phyloP scores from a whole-genome alignment of 2,797 vertebrate genomes.

The Streptopelia turtur region DNA sequence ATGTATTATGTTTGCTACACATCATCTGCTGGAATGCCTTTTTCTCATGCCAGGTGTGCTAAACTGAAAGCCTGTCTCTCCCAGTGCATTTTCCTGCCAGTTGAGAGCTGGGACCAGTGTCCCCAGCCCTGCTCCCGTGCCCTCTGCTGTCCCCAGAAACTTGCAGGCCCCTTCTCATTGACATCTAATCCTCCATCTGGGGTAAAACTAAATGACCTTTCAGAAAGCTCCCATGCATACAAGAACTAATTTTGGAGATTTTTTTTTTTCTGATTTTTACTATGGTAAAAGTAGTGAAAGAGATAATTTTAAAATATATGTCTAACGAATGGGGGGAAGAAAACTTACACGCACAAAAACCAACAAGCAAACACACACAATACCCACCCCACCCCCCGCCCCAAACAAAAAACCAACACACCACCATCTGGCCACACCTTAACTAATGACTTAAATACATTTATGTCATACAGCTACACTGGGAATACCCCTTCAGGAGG shows the following conservation, averaged over 20 bases:
- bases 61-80: neutral
- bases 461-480: too few relatives aligned
- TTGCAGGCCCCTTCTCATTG: neutral
- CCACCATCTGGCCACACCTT: too few relatives aligned
- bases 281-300: neutral
- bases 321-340: neutral
- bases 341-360: neutral
- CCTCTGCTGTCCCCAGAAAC: neutral
- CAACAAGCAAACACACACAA: too few relatives aligned
- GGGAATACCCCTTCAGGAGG: neutral
- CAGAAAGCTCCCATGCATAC: neutral
- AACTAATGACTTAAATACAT: neutral
- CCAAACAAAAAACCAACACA: too few relatives aligned
- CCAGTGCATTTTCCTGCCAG: neutral
- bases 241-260: neutral
- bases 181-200: neutral
- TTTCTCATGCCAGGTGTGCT: neutral
- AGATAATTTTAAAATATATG: neutral
- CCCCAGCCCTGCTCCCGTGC: neutral
- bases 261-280: neutral
- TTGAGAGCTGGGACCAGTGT: neutral
- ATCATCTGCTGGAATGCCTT: neutral
- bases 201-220: neutral
- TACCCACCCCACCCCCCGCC: too few relatives aligned
- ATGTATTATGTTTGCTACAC: neutral